Evolutionary conservation across 2,797 vertebrate genomes (phyloP).

Genomic region (Clarias laeviceps): DNA sequence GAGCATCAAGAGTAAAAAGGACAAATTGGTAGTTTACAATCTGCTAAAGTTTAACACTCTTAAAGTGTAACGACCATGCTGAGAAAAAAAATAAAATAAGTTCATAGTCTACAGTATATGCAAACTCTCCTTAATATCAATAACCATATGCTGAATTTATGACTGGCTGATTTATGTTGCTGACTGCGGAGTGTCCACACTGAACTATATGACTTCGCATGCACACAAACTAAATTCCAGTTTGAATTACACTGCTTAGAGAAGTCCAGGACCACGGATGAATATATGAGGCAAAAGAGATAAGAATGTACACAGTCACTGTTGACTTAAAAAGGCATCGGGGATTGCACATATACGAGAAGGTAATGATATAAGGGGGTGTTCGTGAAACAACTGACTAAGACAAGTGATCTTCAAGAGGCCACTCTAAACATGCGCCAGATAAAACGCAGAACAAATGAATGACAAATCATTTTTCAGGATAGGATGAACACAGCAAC

Average conservation of each 20-base stretch:
- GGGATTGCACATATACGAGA: conserved; percentile 22
- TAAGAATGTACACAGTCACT: conserved; percentile 15
- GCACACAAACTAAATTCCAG: conserved; percentile 41
- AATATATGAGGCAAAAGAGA: conserved; percentile 24
- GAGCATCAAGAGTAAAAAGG: neutral
- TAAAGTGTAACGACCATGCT: neutral
- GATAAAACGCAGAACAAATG: conserved; percentile 53
- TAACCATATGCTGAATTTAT: conserved; percentile 1
- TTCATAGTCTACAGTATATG: neutral
- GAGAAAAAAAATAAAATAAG: neutral
- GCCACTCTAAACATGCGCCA: conserved; percentile 46
- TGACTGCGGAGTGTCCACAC: neutral
- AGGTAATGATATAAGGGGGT: conserved; percentile 35
- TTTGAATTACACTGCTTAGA: conserved; percentile 11
- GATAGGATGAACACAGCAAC: conserved; percentile 49
- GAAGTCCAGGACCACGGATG: neutral
- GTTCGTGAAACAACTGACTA: conserved; percentile 47
- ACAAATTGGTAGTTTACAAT: neutral
- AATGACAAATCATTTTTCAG: conserved; percentile 55
- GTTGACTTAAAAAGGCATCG: conserved; percentile 32
- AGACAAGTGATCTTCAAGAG: conserved; percentile 44
- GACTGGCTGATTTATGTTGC: neutral
- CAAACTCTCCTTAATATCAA: neutral
- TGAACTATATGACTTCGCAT: neutral
- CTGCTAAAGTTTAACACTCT: neutral